Evolutionary conservation across 2,888 invertebrate species (phyloP), one percentile per base, ranked within the genome.

Genomic region (Chymomyza amoena): DNA sequence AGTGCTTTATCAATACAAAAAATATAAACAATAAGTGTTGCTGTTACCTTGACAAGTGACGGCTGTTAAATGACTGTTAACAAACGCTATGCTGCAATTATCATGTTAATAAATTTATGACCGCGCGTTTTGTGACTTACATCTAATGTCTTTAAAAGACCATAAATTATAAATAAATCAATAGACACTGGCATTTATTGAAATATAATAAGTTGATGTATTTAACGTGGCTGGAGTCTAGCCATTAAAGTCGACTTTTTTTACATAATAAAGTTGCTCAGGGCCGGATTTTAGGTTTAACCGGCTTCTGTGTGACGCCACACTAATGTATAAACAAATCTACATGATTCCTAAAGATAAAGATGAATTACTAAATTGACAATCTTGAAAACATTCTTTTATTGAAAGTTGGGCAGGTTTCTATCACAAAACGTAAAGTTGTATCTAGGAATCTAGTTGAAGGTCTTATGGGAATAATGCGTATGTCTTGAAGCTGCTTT

Each of bases 251-350:
- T n/a, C n/a, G n/a, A 60, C 32, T 1, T 32, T 45, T 64, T 76
- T 84, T 83, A 73, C 78, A 80, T 83, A 85, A 83, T 73, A 72
- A 65, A 36, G 16, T 15, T 45, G 68, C 64, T 70, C 70, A 78
- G 72, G 66, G 64, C 7, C 32, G 32, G 32, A 32, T 6, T 32
- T 45, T 2, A 2, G 25, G 3, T 0, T 25, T 4, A 4, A 25
- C 4, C 25, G 25, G 25, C 25, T 25, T 25, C 4, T 25, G 25
- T 3, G 25, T 25, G 25, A 25, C 25, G 25, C 3, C 25, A 3
- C 25, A 25, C 25, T 25, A 4, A 4, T 25, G 39, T 13, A 6
- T 45, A 45, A 45, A 45, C 6, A 4, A 45, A 45, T 13, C 39
- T 25, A 25, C 25, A 25, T 25, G 25, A 25, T 25, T 25, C 4